These are phyloP conservation scores for Nettapus auritus DNA, from an alignment of 2,113 vertebrate genomes.

Conservation along the genomic window DNA sequence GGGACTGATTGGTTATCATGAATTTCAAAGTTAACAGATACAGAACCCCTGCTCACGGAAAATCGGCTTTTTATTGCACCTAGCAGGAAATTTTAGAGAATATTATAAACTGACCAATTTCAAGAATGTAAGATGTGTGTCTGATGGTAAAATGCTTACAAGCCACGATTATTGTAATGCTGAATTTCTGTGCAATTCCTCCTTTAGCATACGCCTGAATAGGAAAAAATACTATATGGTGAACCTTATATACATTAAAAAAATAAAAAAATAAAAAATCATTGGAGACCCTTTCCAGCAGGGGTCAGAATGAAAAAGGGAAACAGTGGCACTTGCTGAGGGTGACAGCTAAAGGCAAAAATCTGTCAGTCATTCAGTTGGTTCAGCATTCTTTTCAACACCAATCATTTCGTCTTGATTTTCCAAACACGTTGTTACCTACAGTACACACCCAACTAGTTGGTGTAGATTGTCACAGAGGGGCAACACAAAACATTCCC, in stretches of 20 bases:
- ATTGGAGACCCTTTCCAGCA: constrained; percentile 2
- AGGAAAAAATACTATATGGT: neutral
- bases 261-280: too few species aligned
- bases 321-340: neutral
- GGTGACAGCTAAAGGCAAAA: neutral
- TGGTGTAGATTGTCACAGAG: neutral
- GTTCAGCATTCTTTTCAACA: constrained; percentile 9
- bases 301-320: constrained; percentile 2
- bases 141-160: neutral
- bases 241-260: neutral
- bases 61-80: neutral
- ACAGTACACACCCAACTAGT: neutral
- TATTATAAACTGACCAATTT: neutral
- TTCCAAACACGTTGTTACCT: constrained; percentile 29
- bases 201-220: neutral
- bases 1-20: neutral
- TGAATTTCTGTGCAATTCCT: neutral
- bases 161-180: neutral
- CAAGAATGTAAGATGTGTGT: neutral
- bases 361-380: neutral
- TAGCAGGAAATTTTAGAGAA: constrained; percentile 13
- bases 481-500: neutral
- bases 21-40: constrained; percentile 4
- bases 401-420: neutral
- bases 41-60: neutral